phyloP scores from a whole-genome alignment of 30 jellyfish, hydroid and myxozoan species.

The Chrysaora quinquecirrha region DNA sequence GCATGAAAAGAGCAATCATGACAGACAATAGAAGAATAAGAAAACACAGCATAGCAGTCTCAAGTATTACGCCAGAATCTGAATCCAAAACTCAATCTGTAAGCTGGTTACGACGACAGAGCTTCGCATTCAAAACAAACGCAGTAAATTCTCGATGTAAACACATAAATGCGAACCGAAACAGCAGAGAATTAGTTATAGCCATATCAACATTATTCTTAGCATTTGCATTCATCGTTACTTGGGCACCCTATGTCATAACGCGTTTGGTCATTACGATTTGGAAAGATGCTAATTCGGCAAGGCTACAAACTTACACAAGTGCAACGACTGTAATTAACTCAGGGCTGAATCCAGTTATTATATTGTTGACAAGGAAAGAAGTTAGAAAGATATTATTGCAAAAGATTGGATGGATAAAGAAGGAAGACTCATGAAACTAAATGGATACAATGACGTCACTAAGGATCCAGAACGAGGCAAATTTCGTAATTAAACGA shows the following conservation, averaged over 20 bases:
- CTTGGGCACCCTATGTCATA: slow-evolving; percentile 72
- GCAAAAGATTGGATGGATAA: not conserved
- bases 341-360: slow-evolving; percentile 64
- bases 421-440: not conserved
- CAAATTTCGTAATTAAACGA: too few relatives aligned
- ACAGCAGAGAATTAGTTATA: slow-evolving; percentile 35
- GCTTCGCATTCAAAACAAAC: not conserved
- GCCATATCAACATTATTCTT: slow-evolving; percentile 45
- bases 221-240: slow-evolving; percentile 54
- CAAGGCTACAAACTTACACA: slow-evolving; percentile 51
- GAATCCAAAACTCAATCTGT: not conserved
- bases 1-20: not conserved
- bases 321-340: slow-evolving; percentile 61
- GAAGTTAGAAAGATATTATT: slow-evolving; percentile 37
- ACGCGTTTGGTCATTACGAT: slow-evolving; percentile 50
- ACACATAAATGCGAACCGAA: slow-evolving; percentile 24
- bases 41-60: not conserved
- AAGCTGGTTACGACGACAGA: slow-evolving; percentile 21
- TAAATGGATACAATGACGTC: not conserved
- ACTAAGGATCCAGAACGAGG: too few relatives aligned
- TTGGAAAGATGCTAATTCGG: slow-evolving; percentile 51
- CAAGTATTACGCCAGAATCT: not conserved
- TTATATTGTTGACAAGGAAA: slow-evolving; percentile 46
- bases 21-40: not conserved
- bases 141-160: slow-evolving; percentile 12